phyloP scores from a whole-genome alignment of 2,888 invertebrate species.

The Agrilus mali region DNA sequence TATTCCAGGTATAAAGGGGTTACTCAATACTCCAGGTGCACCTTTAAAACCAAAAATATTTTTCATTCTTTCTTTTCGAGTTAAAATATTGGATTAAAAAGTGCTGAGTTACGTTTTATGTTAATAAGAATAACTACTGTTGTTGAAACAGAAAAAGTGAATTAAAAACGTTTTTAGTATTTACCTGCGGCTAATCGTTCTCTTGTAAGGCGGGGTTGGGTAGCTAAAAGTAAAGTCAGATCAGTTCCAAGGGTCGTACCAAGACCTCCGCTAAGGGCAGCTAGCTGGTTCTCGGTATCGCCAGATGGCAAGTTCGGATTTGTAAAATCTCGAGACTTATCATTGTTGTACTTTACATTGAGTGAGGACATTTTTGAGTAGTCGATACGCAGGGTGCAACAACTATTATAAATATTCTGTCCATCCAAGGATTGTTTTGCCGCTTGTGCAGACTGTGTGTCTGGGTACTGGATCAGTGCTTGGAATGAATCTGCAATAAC shows the following conservation, averaged over 20 bases:
- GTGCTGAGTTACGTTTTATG: background rate
- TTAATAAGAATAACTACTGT: background rate
- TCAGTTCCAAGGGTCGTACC: slow-evolving; percentile 50
- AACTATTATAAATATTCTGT: slow-evolving; percentile 98
- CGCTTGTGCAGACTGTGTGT: slow-evolving; percentile 91
- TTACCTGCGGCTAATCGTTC: slow-evolving; percentile 38
- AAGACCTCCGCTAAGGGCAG: slow-evolving; percentile 38
- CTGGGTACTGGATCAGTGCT: slow-evolving; percentile 97
- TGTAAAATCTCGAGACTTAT: slow-evolving; percentile 98
- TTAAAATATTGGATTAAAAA: background rate
- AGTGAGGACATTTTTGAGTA: slow-evolving; percentile 96
- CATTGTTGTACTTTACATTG: slow-evolving; percentile 99
- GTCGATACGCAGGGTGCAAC: slow-evolving; percentile 97
- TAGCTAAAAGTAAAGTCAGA: slow-evolving; percentile 42
- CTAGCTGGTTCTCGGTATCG: slow-evolving; percentile 54
- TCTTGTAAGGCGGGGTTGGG: slow-evolving; percentile 37
- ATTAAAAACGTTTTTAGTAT: background rate
- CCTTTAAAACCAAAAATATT: slow-evolving; percentile 39
- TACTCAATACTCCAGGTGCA: slow-evolving; percentile 73
- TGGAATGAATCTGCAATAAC: slow-evolving; percentile 85
- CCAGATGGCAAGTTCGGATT: slow-evolving; percentile 96
- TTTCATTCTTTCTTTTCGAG: too few species aligned
- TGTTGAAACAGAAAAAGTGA: background rate
- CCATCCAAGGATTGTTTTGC: slow-evolving; percentile 96
- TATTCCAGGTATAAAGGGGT: slow-evolving; percentile 77